Evolutionary conservation across 2,113 vertebrate genomes (phyloP), one percentile per base, ranked within the genome.

Genomic region (Hemibagrus wyckioides): DNA sequence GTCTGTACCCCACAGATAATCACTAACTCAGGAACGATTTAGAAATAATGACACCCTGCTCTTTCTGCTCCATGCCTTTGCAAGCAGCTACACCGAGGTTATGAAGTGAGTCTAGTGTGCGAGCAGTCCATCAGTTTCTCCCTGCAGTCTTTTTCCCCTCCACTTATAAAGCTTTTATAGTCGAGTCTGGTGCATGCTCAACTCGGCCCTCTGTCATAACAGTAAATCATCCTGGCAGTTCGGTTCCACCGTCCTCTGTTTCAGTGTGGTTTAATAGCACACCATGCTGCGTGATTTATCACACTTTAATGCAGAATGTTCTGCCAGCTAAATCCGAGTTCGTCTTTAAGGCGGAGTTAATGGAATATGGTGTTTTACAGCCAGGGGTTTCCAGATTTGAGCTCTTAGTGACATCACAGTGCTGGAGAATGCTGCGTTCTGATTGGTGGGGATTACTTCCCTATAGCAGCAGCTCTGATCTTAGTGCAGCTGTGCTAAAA

Each of bases 171-270:
- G 21, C 52, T 88, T 69, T 88, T 83, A 90, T 75, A 83, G 57
- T 54, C 6, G 61, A 83, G 84, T 82, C 79, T 85, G 79, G 57
- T 86, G 73, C 80, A 63, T 54, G 33, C 28, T 23, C 36, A 63
- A 44, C 73, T 84, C 54, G 63, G 81, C 77, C 59, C 83, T 89
- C 84, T 82, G 82, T 63, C 80, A 80, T 89, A 86, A 87, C 86
- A 48, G 54, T 90, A 88, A 88, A 83, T 92, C 85, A 90, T 80
- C 41, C 41, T 30, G 85, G 44, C 88, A 88, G 83, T 59, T 84
- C 83, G 80, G 84, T 91, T 89, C 87, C 61, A 88, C 87, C 91
- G 65, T 88, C 67, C 85, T 92, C 88, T 90, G 79, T 93, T 90
- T 91, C 87, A 87, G 80, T 76, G 56, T 80, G 41, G 80, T 80